Percentiles rank a stretch among this genome's conserved stretches.
Evolutionary conservation across 1,140 invertebrate species (phyloP).

Genomic region (Drosophila tani): DNA sequence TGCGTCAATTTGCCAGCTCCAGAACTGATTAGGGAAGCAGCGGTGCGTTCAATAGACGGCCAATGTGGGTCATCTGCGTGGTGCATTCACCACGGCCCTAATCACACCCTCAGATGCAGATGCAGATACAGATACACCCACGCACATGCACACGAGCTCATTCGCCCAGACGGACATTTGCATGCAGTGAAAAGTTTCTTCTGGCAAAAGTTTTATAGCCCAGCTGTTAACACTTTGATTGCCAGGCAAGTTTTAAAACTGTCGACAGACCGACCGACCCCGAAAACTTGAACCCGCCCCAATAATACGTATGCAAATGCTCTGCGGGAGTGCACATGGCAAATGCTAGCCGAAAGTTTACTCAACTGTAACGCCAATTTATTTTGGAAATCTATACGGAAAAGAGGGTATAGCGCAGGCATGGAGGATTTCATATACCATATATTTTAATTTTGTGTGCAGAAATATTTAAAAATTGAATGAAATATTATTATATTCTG

Average conservation of each 20-base stretch:
- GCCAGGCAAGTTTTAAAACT: constrained; percentile 67
- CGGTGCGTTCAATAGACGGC: constrained; percentile 16
- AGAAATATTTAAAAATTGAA: background rate
- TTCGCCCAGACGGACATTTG: constrained; percentile 23
- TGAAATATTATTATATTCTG: constrained; percentile 5
- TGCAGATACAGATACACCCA: background rate
- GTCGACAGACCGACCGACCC: constrained; percentile 32
- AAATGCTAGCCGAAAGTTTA: constrained; percentile 59
- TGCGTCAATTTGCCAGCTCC: constrained; percentile 40
- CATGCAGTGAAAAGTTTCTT: constrained; percentile 63
- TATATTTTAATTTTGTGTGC: background rate
- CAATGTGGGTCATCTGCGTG: constrained; percentile 30
- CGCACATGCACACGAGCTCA: background rate
- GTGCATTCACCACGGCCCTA: constrained; percentile 7
- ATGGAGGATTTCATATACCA: background rate
- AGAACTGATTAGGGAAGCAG: constrained; percentile 41
- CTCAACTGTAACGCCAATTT: constrained; percentile 63
- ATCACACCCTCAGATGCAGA: constrained; percentile 3
- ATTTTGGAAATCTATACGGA: constrained; percentile 50
- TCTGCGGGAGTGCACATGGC: constrained; percentile 58
- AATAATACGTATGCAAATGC: constrained; percentile 67
- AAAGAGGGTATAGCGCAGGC: background rate
- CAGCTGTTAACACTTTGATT: constrained; percentile 80
- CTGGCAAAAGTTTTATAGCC: constrained; percentile 69
- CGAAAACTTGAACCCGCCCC: constrained; percentile 30